Evolutionary conservation across 1,140 invertebrate species (phyloP).

Genomic region (Drosophila sulfurigaster): DNA sequence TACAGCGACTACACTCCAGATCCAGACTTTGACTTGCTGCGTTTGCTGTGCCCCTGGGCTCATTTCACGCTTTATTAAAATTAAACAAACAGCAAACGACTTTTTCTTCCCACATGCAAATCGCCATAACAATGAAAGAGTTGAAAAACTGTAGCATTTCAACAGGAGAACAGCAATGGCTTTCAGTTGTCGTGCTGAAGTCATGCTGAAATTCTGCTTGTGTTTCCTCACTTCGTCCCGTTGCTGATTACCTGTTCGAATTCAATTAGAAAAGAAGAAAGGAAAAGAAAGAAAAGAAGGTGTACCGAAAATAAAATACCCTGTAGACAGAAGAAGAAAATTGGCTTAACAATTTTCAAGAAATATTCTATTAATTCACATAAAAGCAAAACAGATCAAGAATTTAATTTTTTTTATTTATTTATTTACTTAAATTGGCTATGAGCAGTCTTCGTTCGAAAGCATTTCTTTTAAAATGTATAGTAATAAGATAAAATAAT

Average conservation of each 20-base stretch:
- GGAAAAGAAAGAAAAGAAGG: constrained; percentile 15
- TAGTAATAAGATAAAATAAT: no score
- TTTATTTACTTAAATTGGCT: no score
- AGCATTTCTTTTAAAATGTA: no score
- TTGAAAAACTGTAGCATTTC: constrained; percentile 51
- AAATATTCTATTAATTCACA: no score
- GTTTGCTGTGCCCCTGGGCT: constrained; percentile 47
- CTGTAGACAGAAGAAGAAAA: background rate
- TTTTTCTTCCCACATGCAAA: constrained; percentile 21
- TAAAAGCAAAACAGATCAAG: no score
- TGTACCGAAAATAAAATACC: background rate
- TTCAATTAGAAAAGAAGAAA: constrained; percentile 76
- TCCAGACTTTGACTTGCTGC: background rate
- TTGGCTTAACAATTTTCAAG: no score
- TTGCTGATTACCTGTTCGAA: constrained; percentile 74
- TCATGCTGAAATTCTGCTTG: background rate
- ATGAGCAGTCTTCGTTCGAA: no score
- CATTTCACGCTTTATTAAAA: constrained; percentile 71
- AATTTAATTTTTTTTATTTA: no score
- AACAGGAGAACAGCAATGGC: constrained; percentile 25
- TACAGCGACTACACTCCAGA: background rate
- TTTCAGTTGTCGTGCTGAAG: background rate
- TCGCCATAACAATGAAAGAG: constrained; percentile 20
- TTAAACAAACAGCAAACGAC: constrained; percentile 50
- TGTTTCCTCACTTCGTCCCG: background rate